These are phyloP conservation scores for Eubasilissa splendida DNA, from an alignment of 2,888 invertebrate species.

Conservation along the genomic window DNA sequence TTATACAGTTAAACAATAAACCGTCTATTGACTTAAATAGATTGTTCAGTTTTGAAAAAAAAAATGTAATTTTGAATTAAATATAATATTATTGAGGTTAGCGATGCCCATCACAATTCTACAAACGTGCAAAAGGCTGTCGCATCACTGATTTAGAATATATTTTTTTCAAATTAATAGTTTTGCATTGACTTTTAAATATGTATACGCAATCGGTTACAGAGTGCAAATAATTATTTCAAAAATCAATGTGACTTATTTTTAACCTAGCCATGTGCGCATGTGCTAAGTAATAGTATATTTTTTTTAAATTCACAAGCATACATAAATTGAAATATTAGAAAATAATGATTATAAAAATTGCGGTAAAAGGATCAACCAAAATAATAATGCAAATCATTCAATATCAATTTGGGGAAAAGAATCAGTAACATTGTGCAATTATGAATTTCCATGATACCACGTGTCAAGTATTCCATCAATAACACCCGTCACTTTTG, in stretches of 20 bases:
- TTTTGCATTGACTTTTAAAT: slow-evolving; percentile 23
- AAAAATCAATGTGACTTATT: slow-evolving; percentile 23
- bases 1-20: slow-evolving; percentile 37
- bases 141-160: slow-evolving; percentile 53
- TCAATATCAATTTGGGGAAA: no score
- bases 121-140: slow-evolving; percentile 7
- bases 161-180: slow-evolving; percentile 49
- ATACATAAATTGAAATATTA: background rate
- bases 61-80: slow-evolving; percentile 26
- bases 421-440: no score
- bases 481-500: no score
- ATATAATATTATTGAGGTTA: slow-evolving; percentile 38
- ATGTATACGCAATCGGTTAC: slow-evolving; percentile 22
- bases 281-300: slow-evolving; percentile 5
- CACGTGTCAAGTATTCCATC: no score
- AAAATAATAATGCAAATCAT: no score
- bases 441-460: no score
- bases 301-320: slow-evolving; percentile 29
- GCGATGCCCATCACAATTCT: slow-evolving; percentile 29
- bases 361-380: no score
- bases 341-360: no score
- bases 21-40: slow-evolving; percentile 1
- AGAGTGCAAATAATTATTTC: slow-evolving; percentile 27
- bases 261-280: slow-evolving; percentile 20
- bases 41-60: slow-evolving; percentile 21